Base-by-base conservation (phyloP, 2,797 vertebrate species). In the Tadarida brasiliensis region DNA sequence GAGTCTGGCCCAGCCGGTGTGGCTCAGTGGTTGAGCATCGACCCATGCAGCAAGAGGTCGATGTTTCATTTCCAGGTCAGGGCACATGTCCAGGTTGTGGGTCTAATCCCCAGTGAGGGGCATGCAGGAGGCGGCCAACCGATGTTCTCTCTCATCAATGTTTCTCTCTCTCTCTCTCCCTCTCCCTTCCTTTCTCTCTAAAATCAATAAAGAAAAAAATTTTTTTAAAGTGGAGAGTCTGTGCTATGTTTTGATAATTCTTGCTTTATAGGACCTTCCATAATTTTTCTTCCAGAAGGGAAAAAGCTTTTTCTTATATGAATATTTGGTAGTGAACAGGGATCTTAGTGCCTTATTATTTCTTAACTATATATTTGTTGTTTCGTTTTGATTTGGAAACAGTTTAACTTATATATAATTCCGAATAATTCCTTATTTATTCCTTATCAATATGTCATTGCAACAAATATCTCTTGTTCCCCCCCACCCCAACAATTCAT, bases 301-400 rank as follows among this genome's bases (percentile, higher is more conserved):
- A n/a, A 54, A 57, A 77, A 33, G 20, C 2, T 30, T 56, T 87
- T 33, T 56, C 82, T 80, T 71, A 57, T 7, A 67, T 44, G 71
- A 33, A 19, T 67, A 90, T 84, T 81, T 92, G 81, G 85, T 0
- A 0, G 73, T 70, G 71, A 73, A 35, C 16, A 9, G 67, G 80
- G 54, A 70, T 96, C 33, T 65, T 49, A 77, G 19, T 65, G 17
- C 12, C 86, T 54, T 97, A 30, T 68, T 96, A 3, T 84, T 97
- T 96, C 47, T 97, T 17, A 91, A 39, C 76, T 91, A n/a, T 24
- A 5, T 91, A 44, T 24, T 90, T 95, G 22, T 70, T 11, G 4
- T 12, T 5, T 65, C 77, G 35, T 85, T 96, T 47, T 0, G 2
- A 71, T 80, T 92, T 90, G 82, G 57, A 94, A 87, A 84, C 57